These are phyloP conservation scores for Drosophila kanekoi DNA, from an alignment of 2,888 invertebrate genomes.

Conservation along the genomic window DNA sequence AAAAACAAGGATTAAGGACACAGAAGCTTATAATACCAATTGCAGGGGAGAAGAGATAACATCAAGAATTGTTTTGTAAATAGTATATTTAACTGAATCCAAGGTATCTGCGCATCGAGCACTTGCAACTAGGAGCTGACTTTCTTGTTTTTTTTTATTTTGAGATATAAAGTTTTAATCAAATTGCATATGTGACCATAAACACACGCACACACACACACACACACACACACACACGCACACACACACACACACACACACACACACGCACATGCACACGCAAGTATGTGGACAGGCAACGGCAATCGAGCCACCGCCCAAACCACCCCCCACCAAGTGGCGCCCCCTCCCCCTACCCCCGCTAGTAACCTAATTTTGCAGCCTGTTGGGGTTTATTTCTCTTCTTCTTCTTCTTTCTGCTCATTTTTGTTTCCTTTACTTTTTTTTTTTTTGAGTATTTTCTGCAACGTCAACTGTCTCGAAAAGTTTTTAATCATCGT, in stretches of 20 bases:
- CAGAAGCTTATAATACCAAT: too few species aligned
- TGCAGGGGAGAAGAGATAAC: too few species aligned
- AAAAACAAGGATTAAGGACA: too few species aligned
- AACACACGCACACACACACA: neutral
- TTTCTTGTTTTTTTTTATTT: conserved; percentile 5
- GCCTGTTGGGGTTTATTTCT: conserved; percentile 3
- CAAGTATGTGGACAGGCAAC: conserved; percentile 12
- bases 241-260: too few species aligned
- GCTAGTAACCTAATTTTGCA: conserved; percentile 51
- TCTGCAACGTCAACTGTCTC: conserved; percentile 71
- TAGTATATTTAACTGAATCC: too few species aligned
- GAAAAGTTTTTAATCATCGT: conserved; percentile 75
- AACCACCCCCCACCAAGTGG: conserved; percentile 4
- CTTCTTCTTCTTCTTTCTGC: neutral
- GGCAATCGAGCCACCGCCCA: conserved; percentile 1
- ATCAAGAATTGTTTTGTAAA: too few species aligned
- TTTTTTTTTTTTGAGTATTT: conserved; percentile 44
- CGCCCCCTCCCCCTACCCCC: too few species aligned
- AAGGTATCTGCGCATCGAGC: neutral
- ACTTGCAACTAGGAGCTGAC: neutral
- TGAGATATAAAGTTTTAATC: conserved; percentile 37
- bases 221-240: neutral
- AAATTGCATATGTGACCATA: conserved; percentile 61
- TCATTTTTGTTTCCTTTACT: conserved; percentile 21
- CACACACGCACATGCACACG: neutral